A percentile compares a stretch with the other conserved stretches of the same genome.
Conservation (phyloP, 2,113 vertebrate genomes). For the Mungos mungo region DNA sequence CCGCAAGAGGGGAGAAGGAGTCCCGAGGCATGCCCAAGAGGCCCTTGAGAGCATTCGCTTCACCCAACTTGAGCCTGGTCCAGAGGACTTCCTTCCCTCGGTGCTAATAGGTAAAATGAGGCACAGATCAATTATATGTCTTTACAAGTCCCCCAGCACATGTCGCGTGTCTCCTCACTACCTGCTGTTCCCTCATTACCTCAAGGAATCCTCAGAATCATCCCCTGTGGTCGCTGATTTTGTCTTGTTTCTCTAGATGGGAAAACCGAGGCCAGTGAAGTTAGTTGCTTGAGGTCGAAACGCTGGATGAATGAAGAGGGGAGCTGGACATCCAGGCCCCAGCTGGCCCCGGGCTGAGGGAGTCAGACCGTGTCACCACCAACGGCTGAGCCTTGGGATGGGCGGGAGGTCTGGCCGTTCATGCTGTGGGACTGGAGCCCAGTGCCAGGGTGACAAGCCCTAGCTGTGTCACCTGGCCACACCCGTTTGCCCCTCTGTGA, state of each 20-base stretch:
- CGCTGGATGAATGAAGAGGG: not conserved
- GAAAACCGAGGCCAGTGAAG: not conserved
- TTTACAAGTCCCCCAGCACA: not conserved
- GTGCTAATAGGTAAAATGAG: constrained; percentile 13
- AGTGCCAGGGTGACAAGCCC: not conserved
- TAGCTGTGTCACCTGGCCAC: no score
- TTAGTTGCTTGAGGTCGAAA: not conserved
- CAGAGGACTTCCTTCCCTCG: not conserved
- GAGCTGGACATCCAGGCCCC: not conserved
- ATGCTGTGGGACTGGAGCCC: not conserved
- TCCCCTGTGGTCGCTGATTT: fast-evolving
- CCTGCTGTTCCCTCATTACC: not conserved
- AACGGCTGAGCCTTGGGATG: not conserved
- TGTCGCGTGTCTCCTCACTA: fast-evolving
- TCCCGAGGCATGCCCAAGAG: not conserved
- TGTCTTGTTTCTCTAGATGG: not conserved
- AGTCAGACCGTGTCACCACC: not conserved
- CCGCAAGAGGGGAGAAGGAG: not conserved
- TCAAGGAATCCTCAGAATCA: not conserved
- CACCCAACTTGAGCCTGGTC: not conserved
- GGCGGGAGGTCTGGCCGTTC: no score
- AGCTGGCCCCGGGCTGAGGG: not conserved
- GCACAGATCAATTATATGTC: not conserved
- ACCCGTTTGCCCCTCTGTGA: not conserved
- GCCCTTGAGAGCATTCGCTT: not conserved